These are phyloP conservation scores for Erebia epiphron DNA, from an alignment of 2,888 invertebrate genomes.

Conservation along the genomic window DNA sequence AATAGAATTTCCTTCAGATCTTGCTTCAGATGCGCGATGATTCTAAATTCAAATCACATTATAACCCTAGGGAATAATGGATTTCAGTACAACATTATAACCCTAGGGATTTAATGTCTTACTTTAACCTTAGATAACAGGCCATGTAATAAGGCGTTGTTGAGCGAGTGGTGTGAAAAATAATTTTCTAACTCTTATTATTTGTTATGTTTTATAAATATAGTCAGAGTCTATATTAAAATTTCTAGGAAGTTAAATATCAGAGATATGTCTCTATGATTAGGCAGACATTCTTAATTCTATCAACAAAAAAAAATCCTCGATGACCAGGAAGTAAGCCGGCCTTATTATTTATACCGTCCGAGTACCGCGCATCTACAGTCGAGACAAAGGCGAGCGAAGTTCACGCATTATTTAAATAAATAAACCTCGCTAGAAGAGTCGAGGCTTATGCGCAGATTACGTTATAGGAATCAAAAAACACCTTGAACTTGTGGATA, in stretches of 20 bases:
- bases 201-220: not conserved
- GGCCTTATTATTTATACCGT: constrained; percentile 59
- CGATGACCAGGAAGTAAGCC: constrained; percentile 57
- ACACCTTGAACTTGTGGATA: constrained; percentile 41
- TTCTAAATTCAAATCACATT: too few species aligned
- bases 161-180: too few species aligned
- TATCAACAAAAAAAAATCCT: constrained; percentile 44
- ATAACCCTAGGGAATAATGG: too few species aligned
- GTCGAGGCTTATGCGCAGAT: constrained; percentile 52
- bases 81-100: too few species aligned
- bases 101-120: too few species aligned
- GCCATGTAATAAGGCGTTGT: too few species aligned
- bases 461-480: constrained; percentile 39
- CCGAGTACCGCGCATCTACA: constrained; percentile 59
- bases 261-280: not conserved
- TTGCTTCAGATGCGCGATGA: too few species aligned
- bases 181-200: too few species aligned
- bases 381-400: constrained; percentile 68
- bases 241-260: too few species aligned
- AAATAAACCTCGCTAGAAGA: constrained; percentile 68
- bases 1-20: too few species aligned
- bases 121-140: too few species aligned
- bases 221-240: not conserved
- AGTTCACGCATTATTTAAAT: constrained; percentile 75
- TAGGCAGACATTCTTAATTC: not conserved